phyloP scores from a whole-genome alignment of 2,113 vertebrate species.

The Silurus meridionalis region DNA sequence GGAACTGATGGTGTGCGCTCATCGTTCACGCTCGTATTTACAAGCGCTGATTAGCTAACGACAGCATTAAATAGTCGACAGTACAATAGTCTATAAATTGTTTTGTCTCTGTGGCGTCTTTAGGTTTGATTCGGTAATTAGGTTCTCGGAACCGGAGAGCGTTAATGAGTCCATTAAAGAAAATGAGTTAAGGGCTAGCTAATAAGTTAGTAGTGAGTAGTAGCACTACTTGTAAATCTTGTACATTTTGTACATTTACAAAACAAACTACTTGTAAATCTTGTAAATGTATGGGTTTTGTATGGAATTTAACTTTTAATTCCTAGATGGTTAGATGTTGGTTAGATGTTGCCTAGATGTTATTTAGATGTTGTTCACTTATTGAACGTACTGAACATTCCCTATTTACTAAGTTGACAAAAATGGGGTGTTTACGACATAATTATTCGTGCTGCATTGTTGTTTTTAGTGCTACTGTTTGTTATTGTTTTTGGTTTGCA shows the following conservation, averaged over 20 bases:
- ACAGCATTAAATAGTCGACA: constrained; percentile 29
- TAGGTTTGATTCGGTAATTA: neutral
- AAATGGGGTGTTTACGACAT: neutral
- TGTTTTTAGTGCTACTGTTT: constrained; percentile 16
- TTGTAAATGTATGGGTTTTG: no score
- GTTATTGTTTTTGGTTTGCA: constrained; percentile 25
- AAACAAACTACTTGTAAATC: no score
- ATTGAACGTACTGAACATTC: no score
- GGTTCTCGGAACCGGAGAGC: constrained; percentile 3
- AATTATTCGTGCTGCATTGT: neutral
- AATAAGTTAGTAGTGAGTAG: neutral
- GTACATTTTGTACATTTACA: no score
- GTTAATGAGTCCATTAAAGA: neutral
- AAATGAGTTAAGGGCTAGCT: neutral
- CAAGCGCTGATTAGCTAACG: constrained; percentile 43
- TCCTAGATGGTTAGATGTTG: no score
- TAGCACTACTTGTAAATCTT: no score
- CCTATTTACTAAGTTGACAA: neutral
- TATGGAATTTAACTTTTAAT: no score
- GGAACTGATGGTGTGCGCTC: constrained; percentile 59
- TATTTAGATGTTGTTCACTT: neutral
- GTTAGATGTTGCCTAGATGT: no score
- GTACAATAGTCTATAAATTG: constrained; percentile 36
- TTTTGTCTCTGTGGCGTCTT: constrained; percentile 7
- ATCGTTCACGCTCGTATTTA: constrained; percentile 44